phyloP scores from a whole-genome alignment of 2,113 vertebrate species.

The Cardinalis cardinalis region DNA sequence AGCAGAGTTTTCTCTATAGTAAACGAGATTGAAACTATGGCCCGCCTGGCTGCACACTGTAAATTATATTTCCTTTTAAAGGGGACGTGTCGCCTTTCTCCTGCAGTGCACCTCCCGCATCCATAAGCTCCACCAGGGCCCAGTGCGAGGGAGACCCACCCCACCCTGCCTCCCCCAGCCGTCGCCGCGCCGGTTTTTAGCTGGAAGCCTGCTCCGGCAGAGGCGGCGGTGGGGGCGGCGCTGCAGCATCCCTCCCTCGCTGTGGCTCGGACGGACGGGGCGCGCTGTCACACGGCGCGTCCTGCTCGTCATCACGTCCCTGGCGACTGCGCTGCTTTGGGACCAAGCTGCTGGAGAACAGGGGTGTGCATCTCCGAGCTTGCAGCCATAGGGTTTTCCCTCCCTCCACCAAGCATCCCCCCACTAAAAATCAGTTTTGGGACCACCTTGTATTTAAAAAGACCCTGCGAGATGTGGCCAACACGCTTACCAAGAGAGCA shows the following conservation, averaged over 20 bases:
- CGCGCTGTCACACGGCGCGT: accelerated
- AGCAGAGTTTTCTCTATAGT: constrained; percentile 88
- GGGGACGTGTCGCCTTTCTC: constrained; percentile 80
- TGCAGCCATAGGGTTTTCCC: not conserved
- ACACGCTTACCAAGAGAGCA: accelerated
- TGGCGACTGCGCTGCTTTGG: accelerated
- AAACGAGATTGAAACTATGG: constrained; percentile 85
- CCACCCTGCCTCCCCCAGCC: not conserved
- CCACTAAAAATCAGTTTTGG: not conserved
- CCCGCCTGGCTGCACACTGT: constrained; percentile 84
- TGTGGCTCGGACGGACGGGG: not conserved
- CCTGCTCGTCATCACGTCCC: not conserved
- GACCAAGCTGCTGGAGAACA: accelerated
- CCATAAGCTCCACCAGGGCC: not conserved
- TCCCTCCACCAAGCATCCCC: not conserved
- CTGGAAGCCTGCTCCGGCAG: not conserved
- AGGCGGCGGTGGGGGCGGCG: not conserved
- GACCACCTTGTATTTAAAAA: not conserved
- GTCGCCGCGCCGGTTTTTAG: accelerated
- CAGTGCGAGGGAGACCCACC: not conserved
- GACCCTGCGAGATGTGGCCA: no score
- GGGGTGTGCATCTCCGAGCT: accelerated
- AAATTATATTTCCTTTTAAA: constrained; percentile 90
- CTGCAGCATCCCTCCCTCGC: not conserved
- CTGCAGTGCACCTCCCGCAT: constrained; percentile 53